Percentiles rank a stretch among this genome's conserved stretches.
Conservation (phyloP, 2,888 invertebrate species). For the Drosophila colorata region DNA sequence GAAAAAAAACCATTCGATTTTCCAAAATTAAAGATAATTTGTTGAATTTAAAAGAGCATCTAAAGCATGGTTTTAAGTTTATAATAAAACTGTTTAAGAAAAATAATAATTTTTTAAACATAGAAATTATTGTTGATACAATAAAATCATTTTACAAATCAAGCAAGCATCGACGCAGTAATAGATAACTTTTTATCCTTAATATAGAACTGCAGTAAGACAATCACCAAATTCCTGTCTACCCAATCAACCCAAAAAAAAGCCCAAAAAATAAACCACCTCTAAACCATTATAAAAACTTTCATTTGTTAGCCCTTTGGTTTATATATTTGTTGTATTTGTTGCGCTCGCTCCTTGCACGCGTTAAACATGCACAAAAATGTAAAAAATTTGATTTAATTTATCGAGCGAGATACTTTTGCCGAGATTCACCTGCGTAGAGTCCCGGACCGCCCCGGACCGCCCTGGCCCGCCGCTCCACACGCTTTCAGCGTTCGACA, state of each 20-base stretch:
- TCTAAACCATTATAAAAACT: neutral
- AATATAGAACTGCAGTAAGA: too few species aligned
- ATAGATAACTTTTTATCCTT: too few species aligned
- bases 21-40: too few species aligned
- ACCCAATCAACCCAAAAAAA: neutral
- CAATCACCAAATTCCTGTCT: neutral
- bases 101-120: too few species aligned
- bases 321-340: constrained; percentile 1
- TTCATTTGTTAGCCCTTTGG: neutral
- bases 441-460: neutral
- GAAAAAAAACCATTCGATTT: too few species aligned
- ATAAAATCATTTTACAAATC: too few species aligned
- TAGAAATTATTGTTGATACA: too few species aligned
- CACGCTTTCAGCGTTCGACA: constrained; percentile 63
- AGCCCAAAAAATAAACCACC: neutral
- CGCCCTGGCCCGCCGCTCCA: constrained; percentile 1
- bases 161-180: too few species aligned
- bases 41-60: too few species aligned
- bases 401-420: constrained; percentile 63
- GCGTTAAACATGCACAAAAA: constrained; percentile 72
- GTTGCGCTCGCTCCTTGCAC: constrained; percentile 60
- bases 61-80: too few species aligned
- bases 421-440: constrained; percentile 49
- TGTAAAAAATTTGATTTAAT: constrained; percentile 74
- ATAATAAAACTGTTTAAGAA: too few species aligned